Percentiles rank a stretch among this genome's conserved stretches.
Evolutionary conservation across 2,113 vertebrate genomes (phyloP).

Genomic region (Trogon surrucura): DNA sequence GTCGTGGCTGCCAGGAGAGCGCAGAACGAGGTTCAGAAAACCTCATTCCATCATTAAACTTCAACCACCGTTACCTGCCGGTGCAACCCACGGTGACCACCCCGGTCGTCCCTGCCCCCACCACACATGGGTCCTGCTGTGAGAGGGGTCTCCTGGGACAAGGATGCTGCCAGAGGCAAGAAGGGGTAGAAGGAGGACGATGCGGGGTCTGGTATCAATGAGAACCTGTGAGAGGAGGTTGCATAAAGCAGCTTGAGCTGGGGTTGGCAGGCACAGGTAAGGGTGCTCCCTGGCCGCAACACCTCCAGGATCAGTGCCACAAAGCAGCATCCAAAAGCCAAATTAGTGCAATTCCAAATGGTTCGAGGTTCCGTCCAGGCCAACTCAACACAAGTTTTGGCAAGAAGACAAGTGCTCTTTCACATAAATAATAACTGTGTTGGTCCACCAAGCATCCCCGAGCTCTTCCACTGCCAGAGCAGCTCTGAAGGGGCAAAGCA

Average conservation of each 20-base stretch:
- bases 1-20: neutral
- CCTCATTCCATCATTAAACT: neutral
- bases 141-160: too few relatives aligned
- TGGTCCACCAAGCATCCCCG: neutral
- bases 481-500: neutral
- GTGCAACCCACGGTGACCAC: neutral
- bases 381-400: neutral
- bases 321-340: neutral
- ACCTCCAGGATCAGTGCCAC: too few relatives aligned
- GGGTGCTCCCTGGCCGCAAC: neutral
- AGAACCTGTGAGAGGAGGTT: neutral
- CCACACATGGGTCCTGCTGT: fast-evolving
- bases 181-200: neutral
- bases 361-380: neutral
- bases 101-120: neutral
- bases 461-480: neutral
- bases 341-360: neutral
- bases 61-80: fast-evolving
- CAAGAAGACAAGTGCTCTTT: too few relatives aligned
- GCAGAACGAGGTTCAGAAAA: too few relatives aligned
- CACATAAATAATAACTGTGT: neutral
- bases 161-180: neutral
- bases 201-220: neutral
- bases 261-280: too few relatives aligned
- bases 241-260: neutral